Evolutionary conservation across 1,140 invertebrate genomes (phyloP), one percentile per base, ranked within the genome.

Genomic region (Bombus picipes): DNA sequence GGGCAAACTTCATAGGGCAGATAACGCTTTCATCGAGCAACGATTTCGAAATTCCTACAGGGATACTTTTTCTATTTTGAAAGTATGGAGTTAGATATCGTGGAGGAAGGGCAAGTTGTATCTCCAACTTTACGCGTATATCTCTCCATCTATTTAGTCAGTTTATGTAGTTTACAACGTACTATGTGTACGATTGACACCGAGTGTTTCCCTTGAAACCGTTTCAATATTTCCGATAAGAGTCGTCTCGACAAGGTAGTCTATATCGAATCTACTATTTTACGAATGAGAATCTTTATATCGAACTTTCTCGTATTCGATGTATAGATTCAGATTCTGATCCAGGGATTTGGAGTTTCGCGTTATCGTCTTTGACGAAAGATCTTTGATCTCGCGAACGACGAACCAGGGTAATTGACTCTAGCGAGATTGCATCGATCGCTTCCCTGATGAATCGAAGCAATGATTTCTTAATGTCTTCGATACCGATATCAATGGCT

Each of bases 401-500:
- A 39, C 13, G 57, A 74, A 22, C 8, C 39, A 4, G 4, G 71
- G n/a, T n/a, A 28, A 62, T 59, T n/a, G 53, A 37, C 15, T 18
- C 53, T 39, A 0, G 43, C 25, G 70, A 73, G 28, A 74, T 82
- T 82, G 43, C 62, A 82, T 82, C 71, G 53, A n/a, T 13, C 53
- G 37, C 39, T 73, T 43, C 62, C 8, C n/a, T 43, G n/a, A 34
- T 32, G 39, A 47, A 81, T 43, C 59, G 81, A 25, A 75, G 75
- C 47, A 53, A 75, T 18, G 32, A 76, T 76, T 76, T 59, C 74
- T 53, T 53, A 59, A 59, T 53, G 57, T 73, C 72, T 66, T 53
- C 18, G 81, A 53, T 68, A 25, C 25, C 53, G n/a, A 83, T 75
- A 83, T 82, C 59, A 66, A 53, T 75, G 81, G 41, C 25, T 34